These are phyloP conservation scores for Adineta ricciae DNA, from an alignment of 2,888 invertebrate genomes.

Conservation along the genomic window DNA sequence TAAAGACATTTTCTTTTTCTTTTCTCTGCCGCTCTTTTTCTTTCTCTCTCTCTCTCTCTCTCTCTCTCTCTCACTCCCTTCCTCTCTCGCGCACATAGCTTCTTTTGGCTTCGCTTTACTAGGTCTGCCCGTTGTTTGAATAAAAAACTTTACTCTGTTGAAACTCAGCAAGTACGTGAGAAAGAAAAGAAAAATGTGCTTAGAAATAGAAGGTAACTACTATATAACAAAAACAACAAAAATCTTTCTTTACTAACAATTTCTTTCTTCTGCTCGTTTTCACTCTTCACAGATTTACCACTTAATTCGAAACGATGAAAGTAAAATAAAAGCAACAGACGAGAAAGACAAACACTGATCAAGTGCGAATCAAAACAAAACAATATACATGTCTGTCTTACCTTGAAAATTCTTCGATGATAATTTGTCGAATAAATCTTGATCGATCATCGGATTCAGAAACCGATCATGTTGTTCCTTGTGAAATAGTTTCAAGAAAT, in stretches of 20 bases:
- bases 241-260: not conserved
- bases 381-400: not conserved
- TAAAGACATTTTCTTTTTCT: not conserved
- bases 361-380: not conserved
- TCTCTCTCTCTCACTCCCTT: not conserved
- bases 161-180: not conserved
- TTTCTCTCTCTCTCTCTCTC: not conserved
- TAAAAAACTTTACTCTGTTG: not conserved
- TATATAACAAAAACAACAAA: not conserved
- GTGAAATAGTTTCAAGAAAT: constrained; percentile 24
- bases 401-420: constrained; percentile 28
- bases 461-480: not conserved
- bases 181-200: not conserved
- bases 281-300: not conserved
- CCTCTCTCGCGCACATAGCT: too few species aligned
- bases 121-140: not conserved
- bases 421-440: constrained; percentile 27
- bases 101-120: not conserved
- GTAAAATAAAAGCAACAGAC: not conserved
- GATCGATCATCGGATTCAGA: constrained; percentile 27
- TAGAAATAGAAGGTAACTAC: not conserved
- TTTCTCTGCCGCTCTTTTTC: not conserved
- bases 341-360: not conserved
- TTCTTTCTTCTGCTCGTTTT: not conserved
- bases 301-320: not conserved